Conservation (phyloP, 2,113 vertebrate genomes). For the Oreochromis aureus region DNA sequence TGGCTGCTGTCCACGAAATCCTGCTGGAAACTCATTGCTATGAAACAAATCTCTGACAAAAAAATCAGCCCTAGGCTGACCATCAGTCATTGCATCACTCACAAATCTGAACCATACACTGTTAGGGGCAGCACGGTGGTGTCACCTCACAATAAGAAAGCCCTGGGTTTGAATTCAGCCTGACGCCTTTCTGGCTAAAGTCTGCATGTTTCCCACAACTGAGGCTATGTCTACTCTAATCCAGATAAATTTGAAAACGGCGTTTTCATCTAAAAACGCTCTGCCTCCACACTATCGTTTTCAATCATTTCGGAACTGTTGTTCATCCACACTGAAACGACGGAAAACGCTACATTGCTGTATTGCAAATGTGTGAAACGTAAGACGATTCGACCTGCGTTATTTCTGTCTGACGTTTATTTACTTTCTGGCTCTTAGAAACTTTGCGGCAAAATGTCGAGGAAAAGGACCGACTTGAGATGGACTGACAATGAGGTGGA, state of each 20-base stretch:
- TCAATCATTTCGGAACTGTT: background rate
- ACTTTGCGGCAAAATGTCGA: background rate
- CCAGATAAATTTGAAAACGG: background rate
- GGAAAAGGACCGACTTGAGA: background rate
- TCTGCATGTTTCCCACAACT: background rate
- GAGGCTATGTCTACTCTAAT: background rate
- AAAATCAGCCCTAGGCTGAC: background rate
- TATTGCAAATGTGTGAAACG: background rate
- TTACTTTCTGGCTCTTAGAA: background rate
- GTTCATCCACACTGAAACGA: background rate
- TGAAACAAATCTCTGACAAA: background rate
- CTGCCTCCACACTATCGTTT: background rate
- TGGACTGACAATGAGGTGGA: background rate
- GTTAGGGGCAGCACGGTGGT: rapidly evolving
- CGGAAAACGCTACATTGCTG: rapidly evolving
- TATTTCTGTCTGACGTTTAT: background rate
- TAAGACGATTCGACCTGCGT: background rate
- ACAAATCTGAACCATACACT: background rate
- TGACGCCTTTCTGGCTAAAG: background rate
- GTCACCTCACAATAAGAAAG: background rate
- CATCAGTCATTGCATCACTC: background rate
- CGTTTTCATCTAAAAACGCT: rapidly evolving
- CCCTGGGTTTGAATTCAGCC: background rate
- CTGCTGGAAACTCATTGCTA: background rate
- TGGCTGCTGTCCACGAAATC: background rate